These are phyloP conservation scores for Auanema freiburgensis DNA, from an alignment of 2,888 invertebrate species.

Conservation along the genomic window DNA sequence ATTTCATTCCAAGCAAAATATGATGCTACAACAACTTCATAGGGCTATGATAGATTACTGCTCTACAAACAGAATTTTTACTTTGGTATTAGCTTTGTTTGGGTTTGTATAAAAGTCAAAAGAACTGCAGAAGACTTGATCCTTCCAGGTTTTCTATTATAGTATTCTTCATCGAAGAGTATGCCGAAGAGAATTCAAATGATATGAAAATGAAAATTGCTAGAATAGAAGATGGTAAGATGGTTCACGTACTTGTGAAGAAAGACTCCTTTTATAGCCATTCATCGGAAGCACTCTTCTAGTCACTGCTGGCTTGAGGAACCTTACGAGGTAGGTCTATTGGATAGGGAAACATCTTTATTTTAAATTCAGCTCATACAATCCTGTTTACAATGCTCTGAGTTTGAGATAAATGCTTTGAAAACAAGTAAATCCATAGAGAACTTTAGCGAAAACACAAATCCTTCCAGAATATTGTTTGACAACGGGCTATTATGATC, in stretches of 20 bases:
- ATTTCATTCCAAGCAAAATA: too few relatives aligned
- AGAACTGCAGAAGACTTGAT: neutral
- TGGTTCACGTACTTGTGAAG: neutral
- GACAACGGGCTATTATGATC: conserved; percentile 38
- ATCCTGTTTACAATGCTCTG: conserved; percentile 32
- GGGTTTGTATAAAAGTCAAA: conserved; percentile 17
- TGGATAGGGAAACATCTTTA: too few relatives aligned
- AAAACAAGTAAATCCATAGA: conserved; percentile 30
- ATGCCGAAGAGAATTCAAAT: conserved; percentile 36
- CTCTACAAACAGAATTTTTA: conserved; percentile 26
- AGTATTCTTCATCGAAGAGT: conserved; percentile 45
- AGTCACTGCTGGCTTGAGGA: conserved; percentile 41
- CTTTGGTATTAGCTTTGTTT: conserved; percentile 35
- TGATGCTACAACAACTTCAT: too few relatives aligned
- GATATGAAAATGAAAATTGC: conserved; percentile 30
- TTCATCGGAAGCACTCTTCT: conserved; percentile 3
- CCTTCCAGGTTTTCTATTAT: conserved; percentile 34
- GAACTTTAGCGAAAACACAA: neutral
- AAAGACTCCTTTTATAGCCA: neutral
- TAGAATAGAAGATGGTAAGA: conserved; percentile 24
- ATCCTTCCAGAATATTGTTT: conserved; percentile 35
- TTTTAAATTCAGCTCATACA: conserved; percentile 4
- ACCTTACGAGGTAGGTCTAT: conserved; percentile 21
- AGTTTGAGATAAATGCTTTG: conserved; percentile 41
- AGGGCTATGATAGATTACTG: conserved; percentile 17